These are phyloP conservation scores for Nomada ruficornis DNA, from an alignment of 2,888 invertebrate species.

Conservation along the genomic window DNA sequence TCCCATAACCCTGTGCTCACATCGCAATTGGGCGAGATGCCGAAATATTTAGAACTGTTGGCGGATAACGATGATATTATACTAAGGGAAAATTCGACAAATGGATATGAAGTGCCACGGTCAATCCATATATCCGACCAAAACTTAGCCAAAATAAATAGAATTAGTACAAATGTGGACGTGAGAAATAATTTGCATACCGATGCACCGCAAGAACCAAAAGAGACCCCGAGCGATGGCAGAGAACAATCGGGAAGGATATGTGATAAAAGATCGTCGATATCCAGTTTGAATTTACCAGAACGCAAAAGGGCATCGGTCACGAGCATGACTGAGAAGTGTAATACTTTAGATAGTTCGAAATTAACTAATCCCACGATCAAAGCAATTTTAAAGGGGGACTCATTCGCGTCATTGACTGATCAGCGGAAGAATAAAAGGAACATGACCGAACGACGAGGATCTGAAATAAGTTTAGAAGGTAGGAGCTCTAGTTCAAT, in stretches of 20 bases:
- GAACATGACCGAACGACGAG: constrained; percentile 60
- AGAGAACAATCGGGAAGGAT: constrained; percentile 60
- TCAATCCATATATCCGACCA: constrained; percentile 77
- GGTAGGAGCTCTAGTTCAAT: constrained; percentile 75
- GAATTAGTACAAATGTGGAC: constrained; percentile 32
- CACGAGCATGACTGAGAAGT: constrained; percentile 76
- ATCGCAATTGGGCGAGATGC: constrained; percentile 78
- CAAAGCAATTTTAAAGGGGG: constrained; percentile 73
- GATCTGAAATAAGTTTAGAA: constrained; percentile 75
- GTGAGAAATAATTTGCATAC: constrained; percentile 41
- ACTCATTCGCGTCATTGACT: constrained; percentile 76
- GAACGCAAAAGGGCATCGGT: constrained; percentile 75
- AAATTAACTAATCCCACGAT: constrained; percentile 65
- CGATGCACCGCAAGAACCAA: constrained; percentile 55
- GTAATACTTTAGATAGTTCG: constrained; percentile 75
- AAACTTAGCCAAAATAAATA: constrained; percentile 53
- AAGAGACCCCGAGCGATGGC: constrained; percentile 37
- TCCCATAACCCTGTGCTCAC: constrained; percentile 72
- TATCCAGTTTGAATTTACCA: constrained; percentile 76
- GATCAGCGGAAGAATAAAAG: constrained; percentile 69
- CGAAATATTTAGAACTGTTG: constrained; percentile 89
- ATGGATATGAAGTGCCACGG: constrained; percentile 89
- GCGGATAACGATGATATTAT: constrained; percentile 85
- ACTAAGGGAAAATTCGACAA: constrained; percentile 83
- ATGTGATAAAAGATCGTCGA: constrained; percentile 75